These are phyloP conservation scores for Climacteris rufus DNA, from an alignment of 2,113 vertebrate species.

Conservation along the genomic window DNA sequence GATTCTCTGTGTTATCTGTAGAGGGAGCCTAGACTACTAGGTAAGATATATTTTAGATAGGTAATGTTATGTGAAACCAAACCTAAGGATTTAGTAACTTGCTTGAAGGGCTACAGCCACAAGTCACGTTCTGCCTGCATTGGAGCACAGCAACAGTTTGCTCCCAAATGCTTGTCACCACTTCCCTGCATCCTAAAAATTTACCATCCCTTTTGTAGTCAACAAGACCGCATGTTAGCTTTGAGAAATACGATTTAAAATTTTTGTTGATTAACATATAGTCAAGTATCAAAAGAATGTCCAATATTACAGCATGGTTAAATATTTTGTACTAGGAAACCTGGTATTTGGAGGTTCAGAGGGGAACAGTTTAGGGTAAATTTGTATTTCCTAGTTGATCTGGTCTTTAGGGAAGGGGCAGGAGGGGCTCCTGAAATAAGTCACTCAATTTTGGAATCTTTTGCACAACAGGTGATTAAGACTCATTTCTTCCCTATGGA, in stretches of 20 bases:
- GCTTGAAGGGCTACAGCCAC: background rate
- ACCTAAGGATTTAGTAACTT: background rate
- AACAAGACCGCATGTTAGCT: background rate
- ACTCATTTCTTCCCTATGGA: background rate
- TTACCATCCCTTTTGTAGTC: background rate
- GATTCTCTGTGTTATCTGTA: background rate
- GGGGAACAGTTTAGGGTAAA: background rate
- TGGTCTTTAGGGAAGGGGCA: background rate
- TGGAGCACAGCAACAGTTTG: background rate
- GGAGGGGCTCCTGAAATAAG: background rate
- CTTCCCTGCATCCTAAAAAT: background rate
- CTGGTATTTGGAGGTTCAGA: background rate
- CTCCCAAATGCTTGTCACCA: background rate
- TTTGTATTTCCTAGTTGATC: background rate
- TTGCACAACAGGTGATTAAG: background rate
- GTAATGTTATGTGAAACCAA: background rate
- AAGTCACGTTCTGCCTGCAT: fast-evolving
- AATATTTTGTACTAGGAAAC: background rate
- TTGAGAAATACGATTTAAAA: background rate
- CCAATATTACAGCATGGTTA: background rate
- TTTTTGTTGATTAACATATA: background rate
- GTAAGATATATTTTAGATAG: background rate
- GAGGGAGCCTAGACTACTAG: background rate
- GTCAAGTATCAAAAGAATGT: no score
- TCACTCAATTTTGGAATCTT: background rate